A percentile compares a stretch with the other conserved stretches of the same genome.
phyloP scores from a whole-genome alignment of 2,888 invertebrate species.

The Pharmacophagus antenor region DNA sequence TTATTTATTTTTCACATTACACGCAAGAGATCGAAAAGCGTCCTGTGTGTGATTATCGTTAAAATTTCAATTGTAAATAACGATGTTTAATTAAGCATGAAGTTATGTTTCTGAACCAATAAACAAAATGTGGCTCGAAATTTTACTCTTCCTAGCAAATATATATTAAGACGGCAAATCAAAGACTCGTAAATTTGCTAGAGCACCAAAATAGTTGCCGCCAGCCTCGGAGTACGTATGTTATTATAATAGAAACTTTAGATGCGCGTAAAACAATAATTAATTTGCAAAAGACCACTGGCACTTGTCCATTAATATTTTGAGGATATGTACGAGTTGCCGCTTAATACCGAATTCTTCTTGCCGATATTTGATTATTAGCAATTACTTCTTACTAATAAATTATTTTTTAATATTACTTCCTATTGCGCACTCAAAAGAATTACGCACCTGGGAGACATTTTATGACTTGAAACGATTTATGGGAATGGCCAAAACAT shows the following conservation, averaged over 20 bases:
- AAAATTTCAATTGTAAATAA: neutral
- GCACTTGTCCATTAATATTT: conserved; percentile 70
- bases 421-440: neutral
- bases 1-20: neutral
- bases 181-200: conserved; percentile 69
- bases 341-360: neutral
- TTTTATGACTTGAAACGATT: conserved; percentile 19
- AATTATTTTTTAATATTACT: neutral
- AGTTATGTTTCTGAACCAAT: conserved; percentile 45
- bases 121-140: conserved; percentile 53
- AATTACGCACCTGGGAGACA: neutral
- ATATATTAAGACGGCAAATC: conserved; percentile 72
- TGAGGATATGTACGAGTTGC: neutral
- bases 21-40: too few species aligned
- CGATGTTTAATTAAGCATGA: conserved; percentile 37
- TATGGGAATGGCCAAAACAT: conserved; percentile 2
- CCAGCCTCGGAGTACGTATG: conserved; percentile 55
- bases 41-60: conserved; percentile 7
- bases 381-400: neutral
- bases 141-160: conserved; percentile 52
- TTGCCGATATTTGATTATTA: neutral
- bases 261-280: conserved; percentile 76
- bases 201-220: conserved; percentile 56
- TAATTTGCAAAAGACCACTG: conserved; percentile 73
- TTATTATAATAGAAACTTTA: conserved; percentile 73